Evolutionary conservation across 2,797 vertebrate species (phyloP).

Genomic region (Oreonectes daqikongensis): DNA sequence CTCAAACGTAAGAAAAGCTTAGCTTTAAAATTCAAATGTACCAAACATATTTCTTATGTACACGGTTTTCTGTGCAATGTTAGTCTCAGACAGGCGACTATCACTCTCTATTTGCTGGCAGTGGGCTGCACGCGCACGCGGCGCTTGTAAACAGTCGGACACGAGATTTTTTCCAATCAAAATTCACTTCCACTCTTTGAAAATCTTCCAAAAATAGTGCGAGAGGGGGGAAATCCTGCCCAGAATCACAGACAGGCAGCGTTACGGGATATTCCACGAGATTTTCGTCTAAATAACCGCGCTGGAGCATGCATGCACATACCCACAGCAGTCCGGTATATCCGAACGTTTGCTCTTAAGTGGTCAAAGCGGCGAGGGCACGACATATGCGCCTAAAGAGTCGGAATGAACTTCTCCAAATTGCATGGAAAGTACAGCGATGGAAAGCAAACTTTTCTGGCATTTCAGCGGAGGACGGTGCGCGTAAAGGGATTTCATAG

Average conservation of each 20-base stretch:
- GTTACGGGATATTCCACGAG: conserved; percentile 62
- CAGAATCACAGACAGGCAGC: conserved; percentile 58
- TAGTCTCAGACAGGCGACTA: conserved; percentile 51
- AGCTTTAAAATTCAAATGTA: conserved; percentile 37
- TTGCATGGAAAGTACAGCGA: conserved; percentile 47
- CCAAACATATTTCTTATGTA: conserved; percentile 16
- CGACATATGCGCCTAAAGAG: conserved; percentile 61
- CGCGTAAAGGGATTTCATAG: conserved; percentile 63
- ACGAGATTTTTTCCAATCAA: conserved; percentile 92
- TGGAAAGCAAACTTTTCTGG: conserved; percentile 68
- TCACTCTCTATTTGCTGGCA: conserved; percentile 73
- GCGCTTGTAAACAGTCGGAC: conserved; percentile 93
- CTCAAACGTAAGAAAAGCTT: conserved; percentile 33
- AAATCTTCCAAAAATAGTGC: conserved; percentile 91
- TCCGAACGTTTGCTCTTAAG: conserved; percentile 66
- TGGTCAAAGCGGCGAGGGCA: conserved; percentile 69
- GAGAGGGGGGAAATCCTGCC: conserved; percentile 78
- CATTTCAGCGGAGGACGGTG: conserved; percentile 55
- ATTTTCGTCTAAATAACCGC: conserved; percentile 62
- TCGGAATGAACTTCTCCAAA: conserved; percentile 57
- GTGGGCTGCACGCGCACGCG: conserved; percentile 81
- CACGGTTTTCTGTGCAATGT: conserved; percentile 13
- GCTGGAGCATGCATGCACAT: conserved; percentile 58
- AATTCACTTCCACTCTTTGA: conserved; percentile 90
- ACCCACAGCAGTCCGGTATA: conserved; percentile 62